Conservation (phyloP, 2,113 vertebrate genomes). For the Glaucomys volans region DNA sequence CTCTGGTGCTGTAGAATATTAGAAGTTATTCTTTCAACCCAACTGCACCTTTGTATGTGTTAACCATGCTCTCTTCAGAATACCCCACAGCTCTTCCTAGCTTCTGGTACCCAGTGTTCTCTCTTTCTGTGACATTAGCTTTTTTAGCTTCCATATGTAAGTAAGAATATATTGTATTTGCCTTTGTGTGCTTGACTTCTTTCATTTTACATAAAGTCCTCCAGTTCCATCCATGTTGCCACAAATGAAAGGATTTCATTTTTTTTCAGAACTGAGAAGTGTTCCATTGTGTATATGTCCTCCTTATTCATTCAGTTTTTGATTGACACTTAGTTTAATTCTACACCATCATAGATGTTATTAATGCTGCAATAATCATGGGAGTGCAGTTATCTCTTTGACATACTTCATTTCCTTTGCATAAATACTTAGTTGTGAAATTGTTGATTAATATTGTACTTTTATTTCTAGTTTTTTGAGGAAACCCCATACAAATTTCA, state of each 20-base stretch:
- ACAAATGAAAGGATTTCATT: neutral
- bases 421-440: neutral
- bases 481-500: neutral
- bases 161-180: too few species aligned
- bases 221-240: neutral
- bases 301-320: neutral
- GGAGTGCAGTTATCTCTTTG: neutral
- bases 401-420: neutral
- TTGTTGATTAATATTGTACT: neutral
- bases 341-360: neutral
- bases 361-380: neutral
- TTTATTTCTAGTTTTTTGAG: neutral
- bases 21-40: neutral
- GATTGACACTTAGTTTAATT: neutral
- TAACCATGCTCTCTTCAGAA: neutral
- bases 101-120: neutral
- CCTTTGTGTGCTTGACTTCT: too few species aligned
- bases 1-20: neutral
- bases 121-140: neutral
- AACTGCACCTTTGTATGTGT: neutral
- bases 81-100: neutral
- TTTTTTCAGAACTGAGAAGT: neutral
- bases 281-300: neutral
- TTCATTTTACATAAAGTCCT: too few species aligned
- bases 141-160: too few species aligned